These are phyloP conservation scores for Volucella inflata DNA, from an alignment of 2,888 invertebrate genomes.

Conservation along the genomic window DNA sequence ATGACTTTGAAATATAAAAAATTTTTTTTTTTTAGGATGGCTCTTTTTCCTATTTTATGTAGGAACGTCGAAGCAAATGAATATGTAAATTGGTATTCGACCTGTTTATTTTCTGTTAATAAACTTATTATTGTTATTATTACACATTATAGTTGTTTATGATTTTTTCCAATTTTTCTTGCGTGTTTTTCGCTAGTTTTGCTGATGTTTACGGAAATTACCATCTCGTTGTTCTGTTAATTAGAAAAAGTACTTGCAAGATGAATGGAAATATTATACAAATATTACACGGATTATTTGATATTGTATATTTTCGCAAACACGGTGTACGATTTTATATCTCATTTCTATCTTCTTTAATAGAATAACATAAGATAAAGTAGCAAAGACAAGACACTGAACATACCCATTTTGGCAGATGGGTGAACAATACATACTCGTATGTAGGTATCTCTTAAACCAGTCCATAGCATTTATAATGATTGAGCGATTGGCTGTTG, in stretches of 20 bases:
- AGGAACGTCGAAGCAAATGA: slow-evolving; percentile 15
- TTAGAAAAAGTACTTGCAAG: background rate
- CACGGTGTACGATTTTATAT: too few relatives aligned
- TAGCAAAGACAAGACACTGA: too few relatives aligned
- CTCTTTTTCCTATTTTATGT: background rate
- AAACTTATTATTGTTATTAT: background rate
- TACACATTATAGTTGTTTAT: slow-evolving; percentile 4
- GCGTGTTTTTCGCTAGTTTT: background rate
- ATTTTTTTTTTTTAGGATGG: slow-evolving; percentile 4
- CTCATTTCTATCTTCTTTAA: too few relatives aligned
- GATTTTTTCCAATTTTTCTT: background rate
- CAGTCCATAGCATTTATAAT: too few relatives aligned
- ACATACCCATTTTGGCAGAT: too few relatives aligned
- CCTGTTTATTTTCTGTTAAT: slow-evolving; percentile 6
- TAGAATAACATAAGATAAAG: too few relatives aligned
- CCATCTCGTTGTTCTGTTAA: background rate
- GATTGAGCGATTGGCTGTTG: too few relatives aligned
- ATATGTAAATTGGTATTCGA: slow-evolving; percentile 24
- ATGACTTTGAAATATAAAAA: slow-evolving; percentile 19
- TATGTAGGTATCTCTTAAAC: too few relatives aligned
- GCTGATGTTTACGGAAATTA: background rate
- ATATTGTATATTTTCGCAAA: too few relatives aligned
- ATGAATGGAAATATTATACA: too few relatives aligned
- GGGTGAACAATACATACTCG: too few relatives aligned
- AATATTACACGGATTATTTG: too few relatives aligned